Conservation (phyloP, 2,113 vertebrate species). For the Ramphastos sulfuratus region DNA sequence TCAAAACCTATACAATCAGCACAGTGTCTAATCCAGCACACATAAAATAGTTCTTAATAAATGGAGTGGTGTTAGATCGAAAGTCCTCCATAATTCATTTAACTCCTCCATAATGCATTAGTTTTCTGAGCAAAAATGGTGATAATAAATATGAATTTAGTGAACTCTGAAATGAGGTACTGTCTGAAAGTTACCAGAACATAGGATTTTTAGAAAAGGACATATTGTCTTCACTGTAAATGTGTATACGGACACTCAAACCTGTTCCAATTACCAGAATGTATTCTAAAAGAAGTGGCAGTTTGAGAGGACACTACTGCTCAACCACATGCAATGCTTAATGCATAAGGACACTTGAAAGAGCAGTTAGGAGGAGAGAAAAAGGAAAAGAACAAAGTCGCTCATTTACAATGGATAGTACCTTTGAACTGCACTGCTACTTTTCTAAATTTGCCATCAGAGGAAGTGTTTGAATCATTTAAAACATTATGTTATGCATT, state of each 20-base stretch:
- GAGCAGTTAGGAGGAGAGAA: background rate
- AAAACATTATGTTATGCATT: background rate
- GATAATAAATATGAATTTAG: background rate
- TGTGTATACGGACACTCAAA: background rate
- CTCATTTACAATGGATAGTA: background rate
- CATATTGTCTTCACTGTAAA: background rate
- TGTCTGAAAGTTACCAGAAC: background rate
- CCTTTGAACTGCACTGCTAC: background rate
- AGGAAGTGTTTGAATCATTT: background rate
- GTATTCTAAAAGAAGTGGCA: background rate
- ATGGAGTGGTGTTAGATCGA: background rate
- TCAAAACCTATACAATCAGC: background rate
- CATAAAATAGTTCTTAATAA: background rate
- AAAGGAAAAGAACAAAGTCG: background rate
- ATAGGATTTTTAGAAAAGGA: background rate
- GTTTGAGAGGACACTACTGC: background rate
- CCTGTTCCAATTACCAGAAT: background rate
- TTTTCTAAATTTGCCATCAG: background rate
- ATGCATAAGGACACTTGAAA: background rate
- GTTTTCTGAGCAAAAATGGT: background rate
- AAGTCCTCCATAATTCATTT: background rate
- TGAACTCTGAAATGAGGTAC: background rate
- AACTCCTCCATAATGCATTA: background rate
- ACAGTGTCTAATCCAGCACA: background rate
- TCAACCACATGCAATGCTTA: background rate